Base-by-base conservation (phyloP, 2,113 vertebrate species). In the Trogon melanurus region DNA sequence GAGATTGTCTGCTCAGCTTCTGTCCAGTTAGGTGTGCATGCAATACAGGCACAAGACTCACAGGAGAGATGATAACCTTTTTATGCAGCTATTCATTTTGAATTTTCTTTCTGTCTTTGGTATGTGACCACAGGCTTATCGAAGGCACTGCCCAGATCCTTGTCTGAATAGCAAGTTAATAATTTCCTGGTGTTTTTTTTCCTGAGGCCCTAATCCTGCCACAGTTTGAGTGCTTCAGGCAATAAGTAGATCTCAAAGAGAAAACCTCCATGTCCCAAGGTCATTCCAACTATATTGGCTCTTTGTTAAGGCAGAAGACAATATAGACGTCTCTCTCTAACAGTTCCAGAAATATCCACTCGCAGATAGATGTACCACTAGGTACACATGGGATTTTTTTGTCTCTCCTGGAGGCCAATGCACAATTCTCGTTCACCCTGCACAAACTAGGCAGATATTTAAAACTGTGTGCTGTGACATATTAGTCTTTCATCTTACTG, bases 121-220 rank as follows among this genome's bases (percentile, higher is more conserved):
- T 75, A 22, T 83, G 88, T 91, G 79, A 69, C 79, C 74, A 88
- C 54, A 66, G 67, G 45, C 47, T 85, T 85, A 69, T 61, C 5
- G 10, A 83, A 78, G 30, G 54, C 58, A 76, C 54, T 85, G 41
- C 61, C 72, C 36, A 80, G 41, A 85, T 90, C 62, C 58, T 88
- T 88, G 30, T 90, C 79, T 70, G 85, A 88, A 80, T 82, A 47
- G 22, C 70, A 58, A 93, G 70, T 76, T 91, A 94, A 70, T 95
- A 70, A 88, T 80, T 95, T 94, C 75, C 85, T 83, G 62, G 15
- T 73, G 23, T 0, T 14, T 75, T 72, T 89, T 82, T 85, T 89
- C 70, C 90, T 58, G 67, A 83, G 88, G 71, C 36, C 27, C 25
- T 93, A 72, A 88, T 94, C 58, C 60, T 85, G 48, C 45, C 62